Evolutionary conservation across 2,888 invertebrate genomes (phyloP).

Genomic region (Eilema sororculum): DNA sequence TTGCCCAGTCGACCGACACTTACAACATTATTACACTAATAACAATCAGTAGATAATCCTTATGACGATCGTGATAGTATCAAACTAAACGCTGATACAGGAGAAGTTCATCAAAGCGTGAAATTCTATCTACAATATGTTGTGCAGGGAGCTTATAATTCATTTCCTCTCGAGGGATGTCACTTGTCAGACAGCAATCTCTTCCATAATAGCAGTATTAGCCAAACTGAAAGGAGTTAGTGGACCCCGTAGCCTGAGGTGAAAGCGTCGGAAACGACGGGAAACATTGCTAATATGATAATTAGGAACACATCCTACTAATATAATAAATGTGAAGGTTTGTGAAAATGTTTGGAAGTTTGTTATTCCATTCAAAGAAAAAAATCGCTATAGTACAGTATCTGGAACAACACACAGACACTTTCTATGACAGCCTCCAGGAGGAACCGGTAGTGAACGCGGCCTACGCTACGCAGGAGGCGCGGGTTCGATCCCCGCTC

Average conservation of each 20-base stretch:
- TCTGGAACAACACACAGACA: too few relatives aligned
- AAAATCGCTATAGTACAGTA: too few relatives aligned
- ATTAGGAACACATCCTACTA: neutral
- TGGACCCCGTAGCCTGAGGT: neutral
- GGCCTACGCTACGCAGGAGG: too few relatives aligned
- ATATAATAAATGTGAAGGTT: too few relatives aligned
- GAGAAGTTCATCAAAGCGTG: constrained; percentile 25
- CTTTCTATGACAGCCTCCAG: too few relatives aligned
- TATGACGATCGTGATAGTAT: constrained; percentile 56
- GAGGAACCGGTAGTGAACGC: too few relatives aligned
- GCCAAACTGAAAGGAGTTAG: neutral
- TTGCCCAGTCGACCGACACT: constrained; percentile 69
- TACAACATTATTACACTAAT: constrained; percentile 63
- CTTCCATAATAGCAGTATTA: neutral
- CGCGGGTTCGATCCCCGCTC: too few relatives aligned
- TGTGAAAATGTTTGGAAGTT: too few relatives aligned
- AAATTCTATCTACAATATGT: neutral
- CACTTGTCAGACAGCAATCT: neutral
- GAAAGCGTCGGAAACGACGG: too few relatives aligned
- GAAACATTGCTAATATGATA: neutral
- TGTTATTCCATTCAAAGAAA: too few relatives aligned
- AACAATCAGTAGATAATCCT: constrained; percentile 56
- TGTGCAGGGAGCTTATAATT: neutral
- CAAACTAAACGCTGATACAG: constrained; percentile 46
- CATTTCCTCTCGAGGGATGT: neutral